A percentile compares a stretch with the other conserved stretches of the same genome.
These are phyloP conservation scores for Papilio dardanus DNA, from an alignment of 1,140 invertebrate species.

Conservation along the genomic window DNA sequence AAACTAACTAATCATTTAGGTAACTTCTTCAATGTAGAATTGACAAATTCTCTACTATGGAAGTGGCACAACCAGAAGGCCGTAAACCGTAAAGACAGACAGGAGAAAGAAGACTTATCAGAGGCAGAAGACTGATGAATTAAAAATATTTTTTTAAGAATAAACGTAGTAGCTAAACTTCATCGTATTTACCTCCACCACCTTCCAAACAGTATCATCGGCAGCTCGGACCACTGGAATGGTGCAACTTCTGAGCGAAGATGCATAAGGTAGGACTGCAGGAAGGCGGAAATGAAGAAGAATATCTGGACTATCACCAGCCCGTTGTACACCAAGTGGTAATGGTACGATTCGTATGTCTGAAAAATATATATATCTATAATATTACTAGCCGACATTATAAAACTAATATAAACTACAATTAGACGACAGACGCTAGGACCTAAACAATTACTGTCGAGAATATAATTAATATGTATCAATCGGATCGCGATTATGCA, in stretches of 20 bases:
- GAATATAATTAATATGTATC: too few species aligned
- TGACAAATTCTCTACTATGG: too few species aligned
- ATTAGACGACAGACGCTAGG: too few species aligned
- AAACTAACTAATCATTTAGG: neutral
- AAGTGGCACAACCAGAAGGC: too few species aligned
- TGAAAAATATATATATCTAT: conserved; percentile 9
- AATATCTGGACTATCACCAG: conserved; percentile 38
- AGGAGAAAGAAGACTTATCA: too few species aligned
- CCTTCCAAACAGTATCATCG: conserved; percentile 40
- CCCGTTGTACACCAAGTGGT: conserved; percentile 32
- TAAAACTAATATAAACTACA: too few species aligned
- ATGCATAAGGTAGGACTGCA: conserved; percentile 10
- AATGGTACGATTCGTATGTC: conserved; percentile 30
- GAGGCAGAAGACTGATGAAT: too few species aligned
- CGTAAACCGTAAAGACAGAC: too few species aligned
- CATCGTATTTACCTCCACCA: conserved; percentile 43
- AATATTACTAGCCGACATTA: neutral
- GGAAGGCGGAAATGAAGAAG: conserved; percentile 27
- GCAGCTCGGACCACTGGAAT: conserved; percentile 42
- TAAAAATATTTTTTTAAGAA: too few species aligned
- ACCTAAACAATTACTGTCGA: too few species aligned
- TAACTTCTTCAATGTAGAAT: too few species aligned
- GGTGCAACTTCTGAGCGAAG: conserved; percentile 12
- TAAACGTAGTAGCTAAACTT: neutral
- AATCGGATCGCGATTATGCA: too few species aligned